Base-by-base conservation (phyloP, 2,888 invertebrate species). In the Hypselothyrea guttata region DNA sequence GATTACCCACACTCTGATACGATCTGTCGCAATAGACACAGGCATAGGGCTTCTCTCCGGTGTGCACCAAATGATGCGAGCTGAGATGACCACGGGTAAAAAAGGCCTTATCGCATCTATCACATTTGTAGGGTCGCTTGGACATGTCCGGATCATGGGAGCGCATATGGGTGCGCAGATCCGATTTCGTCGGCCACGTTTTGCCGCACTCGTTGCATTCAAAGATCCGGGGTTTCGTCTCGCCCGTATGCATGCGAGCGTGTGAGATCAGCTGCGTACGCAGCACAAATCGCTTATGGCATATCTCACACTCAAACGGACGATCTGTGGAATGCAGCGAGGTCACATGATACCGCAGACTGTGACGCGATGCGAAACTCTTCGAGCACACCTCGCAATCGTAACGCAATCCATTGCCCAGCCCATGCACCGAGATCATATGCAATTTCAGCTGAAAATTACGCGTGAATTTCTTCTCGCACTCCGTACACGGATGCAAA, bases 391-490 rank as follows among this genome's bases (percentile, higher is more conserved):
- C 67, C 33, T 76, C 67, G 60, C 87, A 87, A 41, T 56, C 67
- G 45, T 87, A 87, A 2, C 75, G 76, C 49, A 83, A 45, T 0
- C 77, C 77, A 54, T 85, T 74, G 42, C 88, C 87, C 42, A 86
- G n/a, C 0, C 86, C 81, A 31, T 87, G 88, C 13, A 87, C 81
- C 7, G 87, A 85, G 33, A 75, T 84, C 63, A 87, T 63, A 44
- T 87, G 87, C 16, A 85, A 37, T 34, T 83, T 87, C 0, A 87
- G 47, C 31, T 87, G 87, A 46, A 88, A 87, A 34, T 87, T 87
- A 0, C 87, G 86, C 3, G 88, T 87, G 42, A 88, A 87, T 40
- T 87, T 87, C 57, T 87, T 87, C 12, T 86, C 87, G 18, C 87
- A 87, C 45, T 83, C 72, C 15, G 71, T 11, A 38, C 87, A 87